Base-by-base conservation (phyloP, 2,888 invertebrate genomes). In the Mechanitis messenoides region DNA sequence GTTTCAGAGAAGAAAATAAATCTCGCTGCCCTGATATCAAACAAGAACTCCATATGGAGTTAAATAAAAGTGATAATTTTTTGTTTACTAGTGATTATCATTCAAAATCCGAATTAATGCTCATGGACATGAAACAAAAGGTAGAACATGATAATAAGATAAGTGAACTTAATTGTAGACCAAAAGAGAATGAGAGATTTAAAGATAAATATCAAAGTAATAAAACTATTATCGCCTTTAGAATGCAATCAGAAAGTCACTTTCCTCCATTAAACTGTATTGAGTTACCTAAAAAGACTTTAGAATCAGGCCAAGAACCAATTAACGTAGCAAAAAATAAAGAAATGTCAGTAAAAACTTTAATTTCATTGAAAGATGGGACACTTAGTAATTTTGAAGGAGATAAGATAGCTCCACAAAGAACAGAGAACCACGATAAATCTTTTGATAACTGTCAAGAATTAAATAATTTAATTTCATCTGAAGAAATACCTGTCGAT, bases 391-490 rank as follows among this genome's bases (percentile, higher is more conserved):
- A 91, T 72, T 7, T 31, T 31, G 31, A 31, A 31, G 50, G 31
- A 9, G 50, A 50, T 42, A 42, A 42, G 42, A 42, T 42, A 9
- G 42, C 6, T 42, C 6, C 42, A 42, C 42, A 42, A 42, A 42
- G 42, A 31, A 50, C 6, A 31, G 91, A 91, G 71, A 85, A 91
- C 67, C 81, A 82, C 64, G 90, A 87, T 61, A 85, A 85, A 73
- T 68, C 75, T 57, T 68, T 77, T 53, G 87, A 87, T 47, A 88
- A 85, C 66, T 85, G 87, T 46, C 90, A 87, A 68, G 76, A 79
- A 61, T 55, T 66, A 59, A 71, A 62, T 68, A 70, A 68, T 58
- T 54, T 76, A 67, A 68, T 75, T 75, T 56, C 74, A 64, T 46
- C 70, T 58, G 77, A 79, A 55, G 78, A 79, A 70, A 83, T 76